Base-by-base conservation (phyloP, 2,113 vertebrate genomes). In the Sitta europaea region DNA sequence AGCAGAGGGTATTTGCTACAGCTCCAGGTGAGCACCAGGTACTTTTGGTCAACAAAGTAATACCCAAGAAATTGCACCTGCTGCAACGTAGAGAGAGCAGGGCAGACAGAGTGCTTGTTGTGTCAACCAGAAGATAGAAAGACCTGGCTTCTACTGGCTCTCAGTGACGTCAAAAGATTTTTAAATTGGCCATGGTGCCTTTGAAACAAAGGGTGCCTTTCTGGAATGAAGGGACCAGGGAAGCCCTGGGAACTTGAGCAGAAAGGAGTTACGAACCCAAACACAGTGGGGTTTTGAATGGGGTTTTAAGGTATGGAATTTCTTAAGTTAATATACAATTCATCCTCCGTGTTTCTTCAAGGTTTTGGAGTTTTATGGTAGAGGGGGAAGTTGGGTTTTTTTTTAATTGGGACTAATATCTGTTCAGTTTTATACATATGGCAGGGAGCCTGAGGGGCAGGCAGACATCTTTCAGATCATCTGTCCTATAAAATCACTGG, bases 51-150 rank as follows among this genome's bases (percentile, higher is more conserved):
- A 72, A 47, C 40, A 73, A 51, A 80, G 11, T 18, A 29, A 75
- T 2, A 2, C 20, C 15, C 40, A 53, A 80, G 40, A 79, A 62
- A 67, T 66, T 48, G 18, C 33, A 36, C 8, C 29, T 38, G 24
- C 36, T 2, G 6, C 38, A 33, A 8, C 0, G 0, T 3, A 36
- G 28, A 0, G 4, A 76, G 74, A 82, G n/a, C 1, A 3, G 16
- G 27, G 12, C 43, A 71, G 73, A n/a, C n/a, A 81, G 28, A 36
- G 11, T 11, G 11, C 28, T 29, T 47, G n/a, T 18, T 55, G 14
- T 22, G 31, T 43, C 36, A 13, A n/a, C 51, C 31, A 54, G 33
- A 38, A 73, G 20, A 50, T 25, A 53, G 10, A 15, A 79, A 77
- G n/a, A 47, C 6, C 8, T 58, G 62, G 6, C 62, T 73, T 65